phyloP scores from a whole-genome alignment of 1,140 invertebrate genomes.

The Wasmannia auropunctata region DNA sequence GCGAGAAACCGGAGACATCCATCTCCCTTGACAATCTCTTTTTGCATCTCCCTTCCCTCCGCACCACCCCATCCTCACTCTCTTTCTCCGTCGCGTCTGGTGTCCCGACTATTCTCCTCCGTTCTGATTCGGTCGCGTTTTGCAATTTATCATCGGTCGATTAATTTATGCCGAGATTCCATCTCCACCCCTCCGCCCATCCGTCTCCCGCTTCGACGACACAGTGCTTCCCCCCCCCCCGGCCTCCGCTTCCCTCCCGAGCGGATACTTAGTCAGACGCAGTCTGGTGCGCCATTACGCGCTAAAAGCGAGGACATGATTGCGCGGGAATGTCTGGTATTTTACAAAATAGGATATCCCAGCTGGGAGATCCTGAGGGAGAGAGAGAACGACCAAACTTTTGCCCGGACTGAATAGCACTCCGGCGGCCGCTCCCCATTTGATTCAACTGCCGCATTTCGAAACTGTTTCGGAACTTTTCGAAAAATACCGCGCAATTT shows the following conservation, averaged over 20 bases:
- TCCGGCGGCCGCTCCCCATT: constrained; percentile 12
- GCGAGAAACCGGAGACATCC: constrained; percentile 68
- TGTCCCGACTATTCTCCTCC: constrained; percentile 20
- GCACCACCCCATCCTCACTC: neutral
- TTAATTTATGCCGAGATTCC: constrained; percentile 77
- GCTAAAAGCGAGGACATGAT: constrained; percentile 65
- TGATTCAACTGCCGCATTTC: neutral
- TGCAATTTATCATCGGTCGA: constrained; percentile 79
- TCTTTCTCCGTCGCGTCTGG: constrained; percentile 11
- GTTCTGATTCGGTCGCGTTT: constrained; percentile 60
- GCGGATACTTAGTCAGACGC: constrained; percentile 46
- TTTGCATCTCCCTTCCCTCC: constrained; percentile 62
- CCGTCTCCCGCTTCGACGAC: constrained; percentile 36
- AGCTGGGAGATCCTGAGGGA: constrained; percentile 12
- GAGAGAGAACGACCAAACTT: constrained; percentile 29
- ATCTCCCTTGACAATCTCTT: constrained; percentile 78
- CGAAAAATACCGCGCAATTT: constrained; percentile 45
- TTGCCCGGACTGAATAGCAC: constrained; percentile 9
- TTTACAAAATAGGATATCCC: constrained; percentile 59
- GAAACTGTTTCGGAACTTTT: constrained; percentile 26
- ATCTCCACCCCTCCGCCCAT: constrained; percentile 31
- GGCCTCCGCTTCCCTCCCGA: constrained; percentile 10
- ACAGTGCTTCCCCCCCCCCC: constrained; percentile 42
- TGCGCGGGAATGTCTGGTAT: constrained; percentile 56
- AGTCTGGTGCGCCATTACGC: constrained; percentile 47